Base-by-base conservation (phyloP, 2,797 vertebrate species). In the Rhabdophis nuchalis region DNA sequence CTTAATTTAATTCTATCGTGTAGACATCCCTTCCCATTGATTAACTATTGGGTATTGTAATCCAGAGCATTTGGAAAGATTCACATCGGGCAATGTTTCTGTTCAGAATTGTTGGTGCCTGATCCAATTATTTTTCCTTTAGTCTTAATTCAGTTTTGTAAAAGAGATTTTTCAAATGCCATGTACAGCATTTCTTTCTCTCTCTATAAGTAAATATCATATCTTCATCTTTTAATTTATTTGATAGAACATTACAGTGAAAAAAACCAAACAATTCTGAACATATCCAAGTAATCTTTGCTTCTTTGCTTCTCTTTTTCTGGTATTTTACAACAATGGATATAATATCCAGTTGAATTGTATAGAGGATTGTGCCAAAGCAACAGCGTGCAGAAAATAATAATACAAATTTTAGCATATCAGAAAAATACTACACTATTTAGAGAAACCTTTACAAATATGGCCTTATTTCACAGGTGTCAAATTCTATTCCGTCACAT, bases 371-470 rank as follows among this genome's bases (percentile, higher is more conserved):
- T 50, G 2, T 92, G 32, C 93, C 89, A 91, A 89, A 53, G 27
- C 89, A 92, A 94, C 82, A 9, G 27, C 27, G 50, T 46, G 27
- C 36, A 87, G 56, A 91, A 87, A 46, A 2, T 46, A 91, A 87
- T 25, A 91, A 56, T 88, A 53, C 23, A 50, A 57, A 72, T 50
- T 88, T 27, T 64, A 12, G 25, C 61, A 87, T 20, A 46, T 46
- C 88, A 92, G 32, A 41, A 92, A 92, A 89, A 18, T 89, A 27
- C 29, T 60, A 92, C 60, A 13, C 27, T 64, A 64, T 92, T 94
- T 93, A 94, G 93, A 87, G 27, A 87, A 57, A 92, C 88, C 29
- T 92, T 92, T 90, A 93, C n/a, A 36, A 58, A 41, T 27, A 58
- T 16, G 23, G 53, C 23, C 64, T 50, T 90, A 54, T 95, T 95